Evolutionary conservation across 2,113 vertebrate species (phyloP), one percentile per base, ranked within the genome.

Genomic region (Hystrix cristata): DNA sequence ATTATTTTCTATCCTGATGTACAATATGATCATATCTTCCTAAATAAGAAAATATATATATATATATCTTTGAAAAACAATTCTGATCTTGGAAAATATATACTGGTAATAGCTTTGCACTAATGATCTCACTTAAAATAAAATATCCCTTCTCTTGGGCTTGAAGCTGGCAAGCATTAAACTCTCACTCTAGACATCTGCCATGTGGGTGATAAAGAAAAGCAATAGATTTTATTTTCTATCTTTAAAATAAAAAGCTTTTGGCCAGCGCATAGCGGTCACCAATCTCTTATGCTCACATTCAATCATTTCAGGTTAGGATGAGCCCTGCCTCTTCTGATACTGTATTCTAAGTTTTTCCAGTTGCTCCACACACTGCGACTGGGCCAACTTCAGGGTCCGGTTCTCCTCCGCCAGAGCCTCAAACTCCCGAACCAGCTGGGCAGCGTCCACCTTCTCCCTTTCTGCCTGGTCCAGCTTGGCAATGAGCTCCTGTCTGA

Each of bases 341-440:
- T 98, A 99, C 98, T 99, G 98, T 98, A 99, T 98, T 97, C 99
- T 98, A 84, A 99, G 99, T 60, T 99, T 99, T 98, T 99, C 99
- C 97, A 99, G 99, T 96, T 99, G 99, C 96, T 99, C 99, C 67
- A 99, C 98, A 8, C 99, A 99, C 94, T 99, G 99, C 0, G 98
- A 99, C 98, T 99, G 99, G 96, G 99, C 99, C 90, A 99, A 97
- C 98, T 99, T 99, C 98, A 99, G 97, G 1, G 98, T 99, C 97
- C 98, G 99, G 95, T 99, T 99, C 98, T 99, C 99, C 96, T 99
- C 99, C 0, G 99, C 99, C 79, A 99, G 99, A 34, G 99, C 99
- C 67, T 98, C 98, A 2, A 99, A 99, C 97, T 99, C 99, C 95
- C 99, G 99, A 67, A 99, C 99, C 76, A 99, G 98, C 92, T 99